These are phyloP conservation scores for Epicauta chinensis DNA, from an alignment of 1,140 invertebrate species.

Conservation along the genomic window DNA sequence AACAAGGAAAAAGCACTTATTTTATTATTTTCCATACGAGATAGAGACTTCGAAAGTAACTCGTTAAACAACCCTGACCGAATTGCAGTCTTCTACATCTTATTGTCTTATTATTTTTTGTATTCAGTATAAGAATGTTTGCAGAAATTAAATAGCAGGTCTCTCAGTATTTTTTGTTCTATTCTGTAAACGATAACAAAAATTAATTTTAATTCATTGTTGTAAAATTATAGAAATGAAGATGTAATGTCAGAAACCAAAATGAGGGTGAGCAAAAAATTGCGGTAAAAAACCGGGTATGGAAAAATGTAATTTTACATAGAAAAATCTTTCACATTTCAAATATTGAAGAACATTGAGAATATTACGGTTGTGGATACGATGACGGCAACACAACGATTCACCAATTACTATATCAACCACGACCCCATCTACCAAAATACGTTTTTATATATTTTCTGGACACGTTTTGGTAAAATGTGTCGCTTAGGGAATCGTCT, in stretches of 20 bases:
- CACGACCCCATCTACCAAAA: constrained; percentile 9
- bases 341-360: constrained; percentile 13
- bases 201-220: constrained; percentile 9
- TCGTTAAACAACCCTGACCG: no score
- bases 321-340: constrained; percentile 19
- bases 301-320: constrained; percentile 19
- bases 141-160: constrained; percentile 9
- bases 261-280: constrained; percentile 1
- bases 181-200: neutral
- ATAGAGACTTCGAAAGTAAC: no score
- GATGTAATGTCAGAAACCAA: neutral
- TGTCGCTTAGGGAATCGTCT: constrained; percentile 11
- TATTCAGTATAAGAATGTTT: neutral
- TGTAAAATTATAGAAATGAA: constrained; percentile 4
- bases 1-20: no score
- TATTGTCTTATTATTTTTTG: no score
- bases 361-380: constrained; percentile 9
- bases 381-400: constrained; percentile 1
- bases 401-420: constrained; percentile 19
- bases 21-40: no score
- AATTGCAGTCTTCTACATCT: no score
- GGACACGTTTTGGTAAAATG: constrained; percentile 17
- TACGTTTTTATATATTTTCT: constrained; percentile 14
- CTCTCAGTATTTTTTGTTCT: constrained; percentile 8
- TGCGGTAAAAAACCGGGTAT: constrained; percentile 3